Base-by-base conservation (phyloP, 2,113 vertebrate species). In the Saccopteryx bilineata region DNA sequence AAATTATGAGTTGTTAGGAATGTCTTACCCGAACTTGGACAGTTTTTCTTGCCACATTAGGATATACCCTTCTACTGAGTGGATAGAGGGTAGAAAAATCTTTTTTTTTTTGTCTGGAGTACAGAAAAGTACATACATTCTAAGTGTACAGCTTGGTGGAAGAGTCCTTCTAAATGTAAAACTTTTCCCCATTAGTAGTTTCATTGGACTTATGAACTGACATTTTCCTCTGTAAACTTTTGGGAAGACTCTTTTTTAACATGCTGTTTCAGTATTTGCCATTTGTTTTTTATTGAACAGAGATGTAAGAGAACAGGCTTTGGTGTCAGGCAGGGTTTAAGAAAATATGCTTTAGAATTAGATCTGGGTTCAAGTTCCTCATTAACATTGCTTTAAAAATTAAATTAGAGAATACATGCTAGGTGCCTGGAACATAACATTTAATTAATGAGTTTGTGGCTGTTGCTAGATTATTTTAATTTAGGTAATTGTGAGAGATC, bases 271-370 rank as follows among this genome's bases (percentile, higher is more conserved):
- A 88, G 0, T 66, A 17, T 90, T 84, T 87, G 50, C 58, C 65
- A 54, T 87, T 94, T 84, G 63, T 74, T 91, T 12, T 96, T 89
- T 89, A 56, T 61, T 81, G 54, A 93, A 92, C 65, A 75, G 10
- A 76, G 63, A 87, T 92, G 46, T 78, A 58, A 87, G 68, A 88
- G 6, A 63, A 74, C 79, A 83, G 39, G 2, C 28, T 75, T 79
- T 91, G 26, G 31, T 50, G 3, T 65, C 28, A 75, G 46, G 54
- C 7, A 46, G 15, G 58, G 15, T 61, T 93, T 93, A 84, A 71
- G 33, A 75, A 92, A 88, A 58, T 89, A 48, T 48, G 26, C 19
- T 89, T 85, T 80, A 91, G 54, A 89, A 68, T 87, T 5, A 84
- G 24, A 39, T 82, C 9, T 82, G 33, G 31, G 21, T 89, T 93